Base-by-base conservation (phyloP, 2,888 invertebrate species). In the Orthosia gothica region DNA sequence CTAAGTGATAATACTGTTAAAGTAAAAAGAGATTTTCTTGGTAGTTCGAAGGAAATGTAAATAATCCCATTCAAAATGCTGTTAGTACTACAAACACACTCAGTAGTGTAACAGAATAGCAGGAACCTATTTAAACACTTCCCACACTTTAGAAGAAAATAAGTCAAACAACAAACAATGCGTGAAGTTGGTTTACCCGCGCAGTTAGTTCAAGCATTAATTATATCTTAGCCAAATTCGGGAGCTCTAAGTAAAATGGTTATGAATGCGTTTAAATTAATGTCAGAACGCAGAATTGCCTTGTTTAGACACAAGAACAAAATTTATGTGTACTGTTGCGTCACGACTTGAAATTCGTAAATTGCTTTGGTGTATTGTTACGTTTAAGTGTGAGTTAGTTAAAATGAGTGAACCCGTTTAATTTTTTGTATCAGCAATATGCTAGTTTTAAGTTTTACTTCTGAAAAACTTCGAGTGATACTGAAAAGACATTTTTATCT, bases 241-340 rank as follows among this genome's bases (percentile, higher is more conserved):
- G 75, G 76, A 81, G 85, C 70, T 85, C 79, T 79, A 64, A 76
- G 74, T 82, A 84, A 61, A 88, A 76, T 84, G 87, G 84, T 84
- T 78, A 78, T 75, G 89, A 88, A 87, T 90, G 89, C 88, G 87
- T 91, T 92, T 91, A 91, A 91, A 92, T 92, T 91, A 89, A 91
- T 90, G 91, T 91, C 87, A 88, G 90, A 88, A 90, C 88, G 87
- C 90, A 86, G 90, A 92, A 92, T 93, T 91, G 91, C 91, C 91
- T 90, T 90, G 90, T 92, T 92, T 86, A 85, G 84, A 83, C 86
- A 66, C 70, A 82, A 72, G 77, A 70, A 77, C 83, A 73, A 70
- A 86, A 93, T 93, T 92, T 92, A 87, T 86, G 87, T 76, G 23
- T 23, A 67, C 69, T 64, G 84, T 74, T 70, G 75, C 71, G 74